Evolutionary conservation across 2,797 vertebrate species (phyloP), one percentile per base, ranked within the genome.

Genomic region (Xerus rutilus): DNA sequence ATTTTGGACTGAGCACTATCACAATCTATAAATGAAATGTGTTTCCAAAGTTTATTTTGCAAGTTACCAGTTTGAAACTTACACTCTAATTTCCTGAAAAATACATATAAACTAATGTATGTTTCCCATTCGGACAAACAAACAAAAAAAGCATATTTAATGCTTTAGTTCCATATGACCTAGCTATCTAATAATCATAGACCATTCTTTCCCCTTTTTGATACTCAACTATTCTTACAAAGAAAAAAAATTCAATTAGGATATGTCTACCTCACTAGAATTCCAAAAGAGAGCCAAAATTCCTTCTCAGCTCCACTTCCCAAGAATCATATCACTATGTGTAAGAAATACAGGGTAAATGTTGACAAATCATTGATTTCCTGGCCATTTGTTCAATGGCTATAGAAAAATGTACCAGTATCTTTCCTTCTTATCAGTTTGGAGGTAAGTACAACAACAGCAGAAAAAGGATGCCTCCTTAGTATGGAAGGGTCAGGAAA

Each of bases 1-100:
- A 87, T 81, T 96, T 96, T 92, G 54, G 30, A 89, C 6, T 78
- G 49, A 95, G 17, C 57, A 73, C 70, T 90, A 64, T 47, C 59
- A 45, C 64, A 91, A n/a, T 30, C 47, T 96, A 91, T 76, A 97
- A 96, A 79, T 88, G 82, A 49, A 18, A 74, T 43, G 15, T 35
- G 11, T 93, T 93, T 85, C 54, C 47, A 92, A 95, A 84, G 52
- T 94, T 94, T 96, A n/a, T n/a, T 90, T 91, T 82, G 15, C 18
- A 95, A 91, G 47, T 86, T 96, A 91, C 64, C 83, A 73, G 35
- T 72, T 89, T 95, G 78, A 93, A 96, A 93, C 9, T 89, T 91
- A 97, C 32, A 95, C 35, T 91, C 84, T 70, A 35, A 93, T 89
- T 96, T 94, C 39, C 86, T 87, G 25, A 83, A 92, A 72, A 72